Percentiles rank a stretch among this genome's conserved stretches.
phyloP scores from a whole-genome alignment of 1,140 invertebrate genomes.

The Nixonia krombeini region DNA sequence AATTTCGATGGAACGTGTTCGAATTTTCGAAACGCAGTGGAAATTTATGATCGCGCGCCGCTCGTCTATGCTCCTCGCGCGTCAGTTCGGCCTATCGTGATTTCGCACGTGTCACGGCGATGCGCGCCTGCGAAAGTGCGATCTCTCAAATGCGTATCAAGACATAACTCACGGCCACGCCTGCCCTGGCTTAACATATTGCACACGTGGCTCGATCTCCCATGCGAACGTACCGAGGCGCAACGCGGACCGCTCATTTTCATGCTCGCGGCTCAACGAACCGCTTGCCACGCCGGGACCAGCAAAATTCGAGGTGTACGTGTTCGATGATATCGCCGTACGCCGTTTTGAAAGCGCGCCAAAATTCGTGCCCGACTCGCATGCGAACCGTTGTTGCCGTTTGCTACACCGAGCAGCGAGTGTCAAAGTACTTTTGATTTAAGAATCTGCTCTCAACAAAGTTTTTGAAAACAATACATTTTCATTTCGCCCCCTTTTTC shows the following conservation, averaged over 20 bases:
- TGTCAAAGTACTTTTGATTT: no score
- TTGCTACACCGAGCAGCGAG: no score
- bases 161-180: conserved; percentile 58
- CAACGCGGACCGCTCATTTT: conserved; percentile 44
- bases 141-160: conserved; percentile 50
- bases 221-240: conserved; percentile 26
- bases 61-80: conserved; percentile 44
- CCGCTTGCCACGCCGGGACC: conserved; percentile 34
- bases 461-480: no score
- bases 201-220: conserved; percentile 42
- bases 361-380: conserved; percentile 16
- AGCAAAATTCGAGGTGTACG: conserved; percentile 35
- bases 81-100: conserved; percentile 45
- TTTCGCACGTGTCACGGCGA: conserved; percentile 41
- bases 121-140: conserved; percentile 32
- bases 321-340: conserved; percentile 29
- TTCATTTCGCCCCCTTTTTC: no score
- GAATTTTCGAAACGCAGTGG: no score
- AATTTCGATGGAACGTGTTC: no score
- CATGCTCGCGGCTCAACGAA: conserved; percentile 35
- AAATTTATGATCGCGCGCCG: conserved; percentile 34
- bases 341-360: conserved; percentile 32
- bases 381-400: conserved; percentile 6
- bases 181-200: conserved; percentile 54
- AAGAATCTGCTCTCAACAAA: no score